phyloP scores from a whole-genome alignment of 2,113 vertebrate genomes.

The Neogobius melanostomus region DNA sequence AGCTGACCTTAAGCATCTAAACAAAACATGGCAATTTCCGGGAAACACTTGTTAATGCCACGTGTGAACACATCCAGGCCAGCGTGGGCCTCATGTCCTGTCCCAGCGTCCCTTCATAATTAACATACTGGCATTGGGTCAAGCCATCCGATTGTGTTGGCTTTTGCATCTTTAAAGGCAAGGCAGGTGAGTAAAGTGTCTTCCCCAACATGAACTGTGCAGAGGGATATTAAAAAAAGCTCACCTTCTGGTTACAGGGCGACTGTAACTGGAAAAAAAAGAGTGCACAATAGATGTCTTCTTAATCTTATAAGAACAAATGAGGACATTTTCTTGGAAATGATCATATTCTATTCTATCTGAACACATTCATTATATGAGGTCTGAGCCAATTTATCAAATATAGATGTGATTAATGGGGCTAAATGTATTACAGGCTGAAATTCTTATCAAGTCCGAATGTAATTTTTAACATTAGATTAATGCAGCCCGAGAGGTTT shows the following conservation, averaged over 20 bases:
- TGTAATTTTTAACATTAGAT: background rate
- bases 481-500: background rate
- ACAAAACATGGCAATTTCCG: slow-evolving; percentile 53
- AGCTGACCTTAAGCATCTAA: slow-evolving; percentile 50
- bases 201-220: background rate
- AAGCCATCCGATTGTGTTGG: background rate
- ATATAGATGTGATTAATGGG: slow-evolving; percentile 18
- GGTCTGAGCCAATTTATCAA: background rate
- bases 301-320: background rate
- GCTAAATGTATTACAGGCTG: background rate
- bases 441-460: background rate
- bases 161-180: background rate
- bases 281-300: slow-evolving; percentile 10
- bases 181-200: background rate
- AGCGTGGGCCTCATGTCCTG: slow-evolving; percentile 23
- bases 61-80: slow-evolving; percentile 53
- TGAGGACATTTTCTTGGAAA: background rate
- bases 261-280: background rate
- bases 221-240: too few species aligned
- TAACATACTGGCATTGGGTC: slow-evolving; percentile 24
- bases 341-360: slow-evolving; percentile 14
- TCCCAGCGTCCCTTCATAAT: slow-evolving; percentile 65
- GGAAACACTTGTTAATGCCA: slow-evolving; percentile 28
- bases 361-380: slow-evolving; percentile 17
- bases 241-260: background rate